These are phyloP conservation scores for Antigone vipio DNA, from an alignment of 2,113 vertebrate genomes.

Conservation along the genomic window DNA sequence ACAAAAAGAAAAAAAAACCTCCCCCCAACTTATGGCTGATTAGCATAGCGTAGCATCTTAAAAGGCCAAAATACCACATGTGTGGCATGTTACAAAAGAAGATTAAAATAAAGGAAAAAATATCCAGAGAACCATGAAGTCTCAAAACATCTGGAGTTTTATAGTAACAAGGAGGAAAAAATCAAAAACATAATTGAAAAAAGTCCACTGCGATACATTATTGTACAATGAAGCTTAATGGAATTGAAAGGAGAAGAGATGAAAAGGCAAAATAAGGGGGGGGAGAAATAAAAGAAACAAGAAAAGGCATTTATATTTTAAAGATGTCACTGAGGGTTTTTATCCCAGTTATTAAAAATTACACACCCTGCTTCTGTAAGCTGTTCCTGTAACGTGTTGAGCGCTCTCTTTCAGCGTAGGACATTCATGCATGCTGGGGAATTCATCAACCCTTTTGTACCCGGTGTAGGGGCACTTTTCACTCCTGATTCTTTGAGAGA, in stretches of 20 bases:
- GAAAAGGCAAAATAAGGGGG: slow-evolving; percentile 57
- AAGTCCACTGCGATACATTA: slow-evolving; percentile 72
- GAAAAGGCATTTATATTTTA: slow-evolving; percentile 48
- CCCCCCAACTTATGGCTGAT: slow-evolving; percentile 13
- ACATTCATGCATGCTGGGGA: neutral
- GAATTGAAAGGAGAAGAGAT: slow-evolving; percentile 67
- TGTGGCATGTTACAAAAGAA: slow-evolving; percentile 75
- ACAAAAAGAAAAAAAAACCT: neutral
- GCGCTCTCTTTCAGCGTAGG: neutral
- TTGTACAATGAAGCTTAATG: slow-evolving; percentile 60
- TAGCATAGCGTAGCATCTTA: slow-evolving; percentile 48
- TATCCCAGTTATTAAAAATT: slow-evolving; percentile 55
- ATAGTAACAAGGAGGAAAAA: slow-evolving; percentile 74
- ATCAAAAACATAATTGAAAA: slow-evolving; percentile 78
- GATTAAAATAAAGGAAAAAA: slow-evolving; percentile 79
- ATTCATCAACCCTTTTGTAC: neutral
- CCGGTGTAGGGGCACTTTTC: neutral
- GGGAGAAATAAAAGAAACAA: slow-evolving; percentile 34
- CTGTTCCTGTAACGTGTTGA: slow-evolving; percentile 15
- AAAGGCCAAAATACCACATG: slow-evolving; percentile 74
- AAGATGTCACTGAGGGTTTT: slow-evolving; percentile 53
- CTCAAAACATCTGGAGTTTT: slow-evolving; percentile 80
- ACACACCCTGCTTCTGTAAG: slow-evolving; percentile 53
- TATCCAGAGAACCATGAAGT: slow-evolving; percentile 78
- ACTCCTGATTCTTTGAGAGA: neutral